These are phyloP conservation scores for Scopus umbretta DNA, from an alignment of 2,113 vertebrate genomes.

Conservation along the genomic window DNA sequence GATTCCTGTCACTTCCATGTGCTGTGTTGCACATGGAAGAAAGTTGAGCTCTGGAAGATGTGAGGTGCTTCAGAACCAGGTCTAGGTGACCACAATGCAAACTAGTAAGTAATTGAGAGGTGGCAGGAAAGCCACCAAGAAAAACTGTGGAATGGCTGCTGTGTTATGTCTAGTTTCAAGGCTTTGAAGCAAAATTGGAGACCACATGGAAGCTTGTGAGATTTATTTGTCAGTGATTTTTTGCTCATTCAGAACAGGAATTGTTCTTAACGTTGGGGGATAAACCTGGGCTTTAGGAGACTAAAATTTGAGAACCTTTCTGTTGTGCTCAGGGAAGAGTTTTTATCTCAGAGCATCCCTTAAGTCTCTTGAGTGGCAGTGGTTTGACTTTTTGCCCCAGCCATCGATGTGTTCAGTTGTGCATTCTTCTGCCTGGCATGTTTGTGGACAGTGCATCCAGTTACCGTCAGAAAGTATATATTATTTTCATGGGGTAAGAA, in stretches of 20 bases:
- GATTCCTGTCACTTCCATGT: not conserved
- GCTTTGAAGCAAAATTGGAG: not conserved
- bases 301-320: not conserved
- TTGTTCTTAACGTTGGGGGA: not conserved
- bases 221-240: not conserved
- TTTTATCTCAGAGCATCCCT: not conserved
- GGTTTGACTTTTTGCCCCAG: not conserved
- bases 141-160: not conserved
- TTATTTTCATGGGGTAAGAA: not conserved
- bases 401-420: accelerated
- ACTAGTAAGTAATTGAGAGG: not conserved
- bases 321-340: not conserved
- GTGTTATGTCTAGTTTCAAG: not conserved
- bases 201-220: not conserved
- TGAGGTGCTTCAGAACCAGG: not conserved
- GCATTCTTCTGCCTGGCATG: not conserved
- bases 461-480: not conserved
- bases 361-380: not conserved
- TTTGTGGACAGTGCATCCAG: not conserved
- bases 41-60: not conserved
- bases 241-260: not conserved
- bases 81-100: not conserved
- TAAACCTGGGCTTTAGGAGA: not conserved
- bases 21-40: not conserved
- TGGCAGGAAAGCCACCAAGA: not conserved